Evolutionary conservation across 2,888 invertebrate species (phyloP), one percentile per base, ranked within the genome.

Genomic region (Melanophora roralis): DNA sequence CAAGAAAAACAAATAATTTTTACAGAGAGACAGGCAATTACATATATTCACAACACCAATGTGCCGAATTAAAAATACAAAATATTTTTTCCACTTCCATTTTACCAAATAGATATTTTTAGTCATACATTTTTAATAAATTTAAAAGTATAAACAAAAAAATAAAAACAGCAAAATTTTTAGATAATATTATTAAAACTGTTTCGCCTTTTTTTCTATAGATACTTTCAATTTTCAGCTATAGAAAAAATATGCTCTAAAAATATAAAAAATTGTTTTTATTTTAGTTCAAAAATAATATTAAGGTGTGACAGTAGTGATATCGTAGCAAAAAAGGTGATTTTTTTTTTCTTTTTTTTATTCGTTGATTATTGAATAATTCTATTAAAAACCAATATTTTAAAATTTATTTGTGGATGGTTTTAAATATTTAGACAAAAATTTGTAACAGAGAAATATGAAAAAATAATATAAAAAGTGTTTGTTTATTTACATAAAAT

Each of bases 251-350:
- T 84, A 84, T 84, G 84, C 86, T 84, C 59, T 60, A 40, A 78
- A 77, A 47, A 51, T 73, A 55, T 55, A 32, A 27, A 73, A 57
- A 7, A 38, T 34, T 21, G 34, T 72, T 65, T 67, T 67, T 67
- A 34, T 67, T 67, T 79, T 45, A 88, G 88, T 88, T 86, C 85
- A 82, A 84, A 84, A 86, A 85, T 87, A 86, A 86, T 87, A 86
- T 87, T 83, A 86, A 86, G 87, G 86, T 86, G 88, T 87, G 88
- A 87, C 88, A 85, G 87, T 87, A 86, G 87, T 87, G 87, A 74
- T 72, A 81, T 82, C 67, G 82, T 82, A 82, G 82, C 81, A 73
- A 60, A 75, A n/a, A 80, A 83, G 81, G 83, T 83, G 83, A 82
- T 51, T 68, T 57, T 51, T 60, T 16, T 11, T 49, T 27, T n/a